Conservation (phyloP, 2,113 vertebrate genomes). For the Boleophthalmus pectinirostris region DNA sequence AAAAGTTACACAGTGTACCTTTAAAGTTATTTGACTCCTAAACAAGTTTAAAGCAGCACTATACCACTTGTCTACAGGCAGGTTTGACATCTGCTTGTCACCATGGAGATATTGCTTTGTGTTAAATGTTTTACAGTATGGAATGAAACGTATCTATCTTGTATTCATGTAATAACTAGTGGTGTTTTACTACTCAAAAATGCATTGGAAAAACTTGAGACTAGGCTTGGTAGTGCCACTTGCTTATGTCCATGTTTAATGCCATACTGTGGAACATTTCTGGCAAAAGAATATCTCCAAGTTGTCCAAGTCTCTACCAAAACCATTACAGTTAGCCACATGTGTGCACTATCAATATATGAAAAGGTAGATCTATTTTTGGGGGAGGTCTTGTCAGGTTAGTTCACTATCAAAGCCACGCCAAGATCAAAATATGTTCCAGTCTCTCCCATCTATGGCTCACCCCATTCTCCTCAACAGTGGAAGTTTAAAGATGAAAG, state of each 20-base stretch:
- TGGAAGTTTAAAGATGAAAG: slow-evolving; percentile 50
- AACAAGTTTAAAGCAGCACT: slow-evolving; percentile 1
- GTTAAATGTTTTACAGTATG: too few relatives aligned
- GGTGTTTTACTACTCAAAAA: too few relatives aligned
- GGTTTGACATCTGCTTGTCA: background rate
- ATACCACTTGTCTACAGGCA: background rate
- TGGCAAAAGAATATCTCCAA: too few relatives aligned
- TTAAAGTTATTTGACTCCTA: slow-evolving; percentile 4
- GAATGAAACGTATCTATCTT: too few relatives aligned
- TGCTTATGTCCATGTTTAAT: too few relatives aligned
- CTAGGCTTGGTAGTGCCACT: too few relatives aligned
- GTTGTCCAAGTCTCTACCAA: too few relatives aligned
- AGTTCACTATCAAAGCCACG: slow-evolving; percentile 39
- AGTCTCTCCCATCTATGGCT: slow-evolving; percentile 38
- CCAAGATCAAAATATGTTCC: slow-evolving; percentile 45
- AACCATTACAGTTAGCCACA: slow-evolving; percentile 1
- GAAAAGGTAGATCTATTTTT: slow-evolving; percentile 28
- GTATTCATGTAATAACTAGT: too few relatives aligned
- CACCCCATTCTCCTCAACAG: slow-evolving; percentile 32
- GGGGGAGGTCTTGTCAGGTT: slow-evolving; percentile 49
- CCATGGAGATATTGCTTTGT: too few relatives aligned
- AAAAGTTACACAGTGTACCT: too few relatives aligned
- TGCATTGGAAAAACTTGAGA: too few relatives aligned
- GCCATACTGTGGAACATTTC: too few relatives aligned
- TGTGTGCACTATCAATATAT: background rate